Conservation (phyloP, 2,113 vertebrate genomes). For the Corythornis madagascariensis region DNA sequence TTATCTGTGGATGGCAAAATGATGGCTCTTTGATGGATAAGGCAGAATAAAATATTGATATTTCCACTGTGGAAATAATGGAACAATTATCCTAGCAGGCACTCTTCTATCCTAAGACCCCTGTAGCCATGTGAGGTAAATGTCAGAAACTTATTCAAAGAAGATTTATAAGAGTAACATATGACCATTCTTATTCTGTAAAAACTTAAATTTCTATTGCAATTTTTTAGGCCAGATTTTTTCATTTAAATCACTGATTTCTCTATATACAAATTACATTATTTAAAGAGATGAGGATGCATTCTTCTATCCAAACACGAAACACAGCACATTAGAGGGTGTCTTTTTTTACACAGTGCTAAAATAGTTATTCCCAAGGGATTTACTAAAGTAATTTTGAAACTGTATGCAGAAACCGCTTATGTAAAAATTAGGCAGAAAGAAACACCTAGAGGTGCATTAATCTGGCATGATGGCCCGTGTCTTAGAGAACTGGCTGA, state of each 20-base stretch:
- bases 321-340: background rate
- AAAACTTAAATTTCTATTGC: background rate
- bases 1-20: background rate
- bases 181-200: background rate
- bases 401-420: background rate
- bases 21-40: background rate
- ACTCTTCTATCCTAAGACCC: background rate
- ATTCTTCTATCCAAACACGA: background rate
- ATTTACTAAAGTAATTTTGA: conserved; percentile 26
- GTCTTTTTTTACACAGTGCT: background rate
- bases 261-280: background rate
- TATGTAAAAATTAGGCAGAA: conserved; percentile 13
- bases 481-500: background rate
- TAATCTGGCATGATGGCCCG: background rate
- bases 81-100: background rate
- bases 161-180: background rate
- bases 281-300: background rate
- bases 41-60: background rate
- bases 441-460: background rate
- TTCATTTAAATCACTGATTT: background rate
- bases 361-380: background rate
- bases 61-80: background rate
- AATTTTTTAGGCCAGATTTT: background rate
- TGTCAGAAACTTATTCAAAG: background rate
- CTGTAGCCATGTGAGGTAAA: background rate